Evolutionary conservation across 1,140 invertebrate genomes (phyloP).

Genomic region (Copidosoma floridanum): DNA sequence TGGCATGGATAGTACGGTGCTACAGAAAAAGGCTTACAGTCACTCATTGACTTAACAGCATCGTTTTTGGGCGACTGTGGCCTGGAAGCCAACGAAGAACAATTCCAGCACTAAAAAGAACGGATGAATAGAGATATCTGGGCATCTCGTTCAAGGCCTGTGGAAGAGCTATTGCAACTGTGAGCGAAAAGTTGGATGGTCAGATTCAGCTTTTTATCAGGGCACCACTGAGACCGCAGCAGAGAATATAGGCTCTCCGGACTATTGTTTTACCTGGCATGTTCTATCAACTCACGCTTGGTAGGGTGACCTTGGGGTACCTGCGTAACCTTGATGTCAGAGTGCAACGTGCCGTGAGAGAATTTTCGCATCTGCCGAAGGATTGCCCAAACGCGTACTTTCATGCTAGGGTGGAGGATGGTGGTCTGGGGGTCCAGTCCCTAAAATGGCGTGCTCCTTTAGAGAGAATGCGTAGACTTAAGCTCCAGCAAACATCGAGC

Average conservation of each 20-base stretch:
- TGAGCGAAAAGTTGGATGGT: too few species aligned
- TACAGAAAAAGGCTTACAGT: too few species aligned
- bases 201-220: too few species aligned
- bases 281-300: not conserved
- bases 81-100: too few species aligned
- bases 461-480: not conserved
- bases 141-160: not conserved
- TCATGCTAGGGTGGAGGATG: constrained; percentile 9
- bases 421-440: constrained; percentile 17
- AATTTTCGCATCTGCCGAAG: constrained; percentile 16
- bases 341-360: not conserved
- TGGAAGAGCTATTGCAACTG: not conserved
- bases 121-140: not conserved
- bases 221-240: not conserved
- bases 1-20: not conserved
- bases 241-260: not conserved
- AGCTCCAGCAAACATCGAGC: too few species aligned
- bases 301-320: not conserved
- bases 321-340: not conserved
- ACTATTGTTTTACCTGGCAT: not conserved
- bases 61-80: too few species aligned
- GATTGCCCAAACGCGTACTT: constrained; percentile 19
- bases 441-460: not conserved
- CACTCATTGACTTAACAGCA: too few species aligned
- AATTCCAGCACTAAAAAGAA: not conserved